Evolutionary conservation across 2,113 vertebrate genomes (phyloP).

Genomic region (Malaclemys terrapin): DNA sequence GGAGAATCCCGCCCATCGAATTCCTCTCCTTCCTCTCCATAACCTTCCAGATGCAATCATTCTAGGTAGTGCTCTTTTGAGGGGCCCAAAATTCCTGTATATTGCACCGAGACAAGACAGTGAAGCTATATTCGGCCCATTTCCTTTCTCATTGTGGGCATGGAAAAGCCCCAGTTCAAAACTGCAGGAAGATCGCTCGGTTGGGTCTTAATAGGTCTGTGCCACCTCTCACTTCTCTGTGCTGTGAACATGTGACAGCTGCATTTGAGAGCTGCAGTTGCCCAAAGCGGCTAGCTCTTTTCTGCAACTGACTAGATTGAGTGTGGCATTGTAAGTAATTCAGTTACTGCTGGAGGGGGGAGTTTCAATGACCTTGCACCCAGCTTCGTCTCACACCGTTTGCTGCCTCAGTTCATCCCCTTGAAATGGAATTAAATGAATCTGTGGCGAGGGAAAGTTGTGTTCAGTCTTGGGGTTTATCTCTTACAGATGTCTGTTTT

Average conservation of each 20-base stretch:
- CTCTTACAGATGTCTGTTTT: background rate
- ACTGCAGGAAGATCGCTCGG: background rate
- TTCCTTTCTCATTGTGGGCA: accelerated
- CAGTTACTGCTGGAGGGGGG: background rate
- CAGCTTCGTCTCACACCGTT: accelerated
- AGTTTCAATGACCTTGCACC: background rate
- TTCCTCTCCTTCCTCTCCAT: constrained; percentile 20
- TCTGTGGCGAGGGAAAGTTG: background rate
- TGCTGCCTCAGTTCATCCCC: background rate
- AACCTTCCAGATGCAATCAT: background rate
- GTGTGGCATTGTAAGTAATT: background rate
- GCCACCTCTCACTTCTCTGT: background rate
- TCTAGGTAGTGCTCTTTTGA: background rate
- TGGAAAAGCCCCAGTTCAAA: background rate
- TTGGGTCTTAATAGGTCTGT: background rate
- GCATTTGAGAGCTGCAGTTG: background rate
- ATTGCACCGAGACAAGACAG: background rate
- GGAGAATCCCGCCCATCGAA: background rate
- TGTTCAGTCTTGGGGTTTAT: background rate
- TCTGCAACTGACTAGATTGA: accelerated
- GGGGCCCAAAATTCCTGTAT: background rate
- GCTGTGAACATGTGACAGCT: background rate
- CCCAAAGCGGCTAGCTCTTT: background rate
- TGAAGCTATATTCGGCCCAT: background rate
- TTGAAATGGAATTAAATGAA: background rate